Evolutionary conservation across 1,140 invertebrate genomes (phyloP).

Genomic region (Panagrolaimus sp.): DNA sequence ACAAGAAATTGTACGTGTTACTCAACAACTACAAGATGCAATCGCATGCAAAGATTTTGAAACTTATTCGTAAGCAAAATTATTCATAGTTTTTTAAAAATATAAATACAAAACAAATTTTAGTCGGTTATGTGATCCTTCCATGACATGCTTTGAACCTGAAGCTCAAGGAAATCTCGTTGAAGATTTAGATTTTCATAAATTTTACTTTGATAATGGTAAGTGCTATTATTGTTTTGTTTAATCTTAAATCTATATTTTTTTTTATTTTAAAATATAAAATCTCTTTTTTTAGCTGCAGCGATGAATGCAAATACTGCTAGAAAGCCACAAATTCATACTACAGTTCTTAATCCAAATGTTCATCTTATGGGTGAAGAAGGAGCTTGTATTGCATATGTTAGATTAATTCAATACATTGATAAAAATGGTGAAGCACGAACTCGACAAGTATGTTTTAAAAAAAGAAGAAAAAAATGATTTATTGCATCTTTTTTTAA

Average conservation of each 20-base stretch:
- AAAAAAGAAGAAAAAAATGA: not conserved
- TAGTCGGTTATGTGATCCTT: conserved; percentile 96
- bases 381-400: conserved; percentile 95
- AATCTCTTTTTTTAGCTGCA: not conserved
- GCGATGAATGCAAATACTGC: conserved; percentile 18
- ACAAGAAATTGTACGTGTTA: conserved; percentile 97
- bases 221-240: conserved; percentile 58
- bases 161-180: conserved; percentile 96
- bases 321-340: conserved; percentile 68
- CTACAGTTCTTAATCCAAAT: conserved; percentile 95
- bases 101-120: conserved; percentile 44
- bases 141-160: conserved; percentile 96
- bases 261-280: not conserved
- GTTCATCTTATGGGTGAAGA: conserved; percentile 90
- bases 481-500: conserved; percentile 3
- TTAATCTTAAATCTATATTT: not conserved
- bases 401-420: conserved; percentile 91
- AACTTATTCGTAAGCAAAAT: conserved; percentile 74
- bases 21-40: conserved; percentile 91
- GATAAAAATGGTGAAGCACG: conserved; percentile 69
- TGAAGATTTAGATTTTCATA: conserved; percentile 99
- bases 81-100: not conserved
- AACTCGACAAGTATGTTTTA: conserved; percentile 46
- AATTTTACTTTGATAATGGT: conserved; percentile 99
- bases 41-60: conserved; percentile 97